Evolutionary conservation across 2,888 invertebrate genomes (phyloP), one percentile per base, ranked within the genome.

Genomic region (Pocota personata): DNA sequence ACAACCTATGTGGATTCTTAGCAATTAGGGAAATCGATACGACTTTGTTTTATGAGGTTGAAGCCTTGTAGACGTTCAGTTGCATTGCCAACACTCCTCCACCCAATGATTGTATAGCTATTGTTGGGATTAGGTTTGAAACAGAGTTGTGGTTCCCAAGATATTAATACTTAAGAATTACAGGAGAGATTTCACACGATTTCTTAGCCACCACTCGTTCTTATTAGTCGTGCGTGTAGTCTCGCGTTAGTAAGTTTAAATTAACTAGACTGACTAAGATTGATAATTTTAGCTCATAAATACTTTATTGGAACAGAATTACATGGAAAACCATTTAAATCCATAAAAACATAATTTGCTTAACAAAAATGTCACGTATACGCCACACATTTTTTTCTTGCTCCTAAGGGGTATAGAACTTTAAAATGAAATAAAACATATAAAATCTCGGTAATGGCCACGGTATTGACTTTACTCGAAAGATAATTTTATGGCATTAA

Each of bases 11-110:
- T 19, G 32, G 43, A n/a, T 30, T 32, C 30, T 75, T 3, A 52
- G 55, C 19, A 30, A 80, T 80, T 75, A 82, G 69, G 43, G 48
- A 57, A 76, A 76, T 69, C 62, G 55, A 80, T 69, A 14, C 3
- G 32, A 43, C 27, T 37, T 8, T 60, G 16, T 50, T 66, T 24
- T 32, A 12, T 24, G 21, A 2, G 43, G 14, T 27, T 3, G 37
- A 50, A 24, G 32, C 27, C n/a, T 32, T 30, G 57, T 1, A 57
- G 27, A 55, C 12, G 24, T 7, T 67, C 21, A 7, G 24, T 37
- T 57, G 55, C 24, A 7, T 30, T 43, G 52, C 43, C 30, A 62
- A 40, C 55, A 71, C 19, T 55, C 52, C 35, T n/a, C 14, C 16
- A 71, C 12, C 8, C 14, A 32, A 30, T 52, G 24, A 52, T 19